Evolutionary conservation across 1,140 invertebrate genomes (phyloP), one percentile per base, ranked within the genome.

Genomic region (Cherax quadricarinatus): DNA sequence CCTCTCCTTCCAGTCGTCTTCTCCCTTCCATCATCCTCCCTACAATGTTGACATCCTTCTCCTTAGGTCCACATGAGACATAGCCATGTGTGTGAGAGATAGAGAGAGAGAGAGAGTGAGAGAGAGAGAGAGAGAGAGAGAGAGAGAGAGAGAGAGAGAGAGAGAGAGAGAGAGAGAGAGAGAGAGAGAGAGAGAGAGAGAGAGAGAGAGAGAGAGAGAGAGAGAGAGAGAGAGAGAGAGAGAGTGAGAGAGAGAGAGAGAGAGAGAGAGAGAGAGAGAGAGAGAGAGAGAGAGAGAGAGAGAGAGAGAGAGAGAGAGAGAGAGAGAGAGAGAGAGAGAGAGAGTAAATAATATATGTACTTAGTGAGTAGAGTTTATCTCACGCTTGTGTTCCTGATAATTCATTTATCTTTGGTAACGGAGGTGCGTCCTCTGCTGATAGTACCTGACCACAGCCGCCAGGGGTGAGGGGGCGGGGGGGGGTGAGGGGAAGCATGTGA

Each of bases 221-320:
- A n/a, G 57, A 60, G 49, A 60, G 81, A 60, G 57, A 60, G 57
- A 60, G 57, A 60, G 57, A 79, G 75, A 79, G 75, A 79, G 75
- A 79, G 75, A 79, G 75, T 24, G 62, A 62, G 84, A 62, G 62
- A 30, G 62, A 86, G 84, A 30, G 70, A 86, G 62, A 73, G 85
- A 86, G 66, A 86, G 70, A 75, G 70, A 86, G 70, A 75, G 70
- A 75, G 24, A 70, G 30, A 41, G 30, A 41, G 30, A 24, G 81
- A 60, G 48, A 24, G n/a, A 60, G 48, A 49, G 53, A 48, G 81
- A 83, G 81, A 48, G n/a, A n/a, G n/a, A 57, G 81, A 83, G 81
- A 60, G 48, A 83, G 81, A 57, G 57, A 51, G 48, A 48, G 48
- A 57, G 48, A 83, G 48, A 60, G 81, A n/a, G 57, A 60, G 49